These are phyloP conservation scores for Hydrotaea diabolus DNA, from an alignment of 2,888 invertebrate genomes.

Conservation along the genomic window DNA sequence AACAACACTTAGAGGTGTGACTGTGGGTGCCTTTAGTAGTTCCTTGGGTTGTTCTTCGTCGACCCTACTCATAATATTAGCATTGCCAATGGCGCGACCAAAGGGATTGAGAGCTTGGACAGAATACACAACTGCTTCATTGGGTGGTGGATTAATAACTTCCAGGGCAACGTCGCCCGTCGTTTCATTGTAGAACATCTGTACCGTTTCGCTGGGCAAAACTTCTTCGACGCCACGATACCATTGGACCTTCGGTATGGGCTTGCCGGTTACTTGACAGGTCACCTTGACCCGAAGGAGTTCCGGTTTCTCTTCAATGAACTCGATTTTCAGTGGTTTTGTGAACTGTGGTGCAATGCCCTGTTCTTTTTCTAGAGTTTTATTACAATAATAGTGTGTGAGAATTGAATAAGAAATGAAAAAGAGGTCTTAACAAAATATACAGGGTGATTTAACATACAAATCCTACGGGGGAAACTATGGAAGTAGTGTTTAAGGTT, in stretches of 20 bases:
- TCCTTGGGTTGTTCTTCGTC: conserved; percentile 77
- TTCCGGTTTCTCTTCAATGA: conserved; percentile 82
- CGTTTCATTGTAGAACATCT: conserved; percentile 83
- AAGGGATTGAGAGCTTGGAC: conserved; percentile 88
- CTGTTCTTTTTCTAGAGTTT: conserved; percentile 85
- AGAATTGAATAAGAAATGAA: conserved; percentile 54
- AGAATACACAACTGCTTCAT: conserved; percentile 86
- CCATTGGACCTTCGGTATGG: conserved; percentile 88
- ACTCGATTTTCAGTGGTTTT: conserved; percentile 85
- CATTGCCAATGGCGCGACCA: conserved; percentile 87
- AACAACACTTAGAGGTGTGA: conserved; percentile 89
- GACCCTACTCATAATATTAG: conserved; percentile 85
- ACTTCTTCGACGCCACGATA: conserved; percentile 85
- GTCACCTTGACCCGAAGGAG: conserved; percentile 84
- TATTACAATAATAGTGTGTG: conserved; percentile 63
- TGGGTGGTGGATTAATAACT: conserved; percentile 84
- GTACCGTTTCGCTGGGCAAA: conserved; percentile 82
- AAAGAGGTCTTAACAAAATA: conserved; percentile 27
- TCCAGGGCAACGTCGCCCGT: conserved; percentile 85
- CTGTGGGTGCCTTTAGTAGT: conserved; percentile 86
- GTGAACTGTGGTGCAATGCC: conserved; percentile 86
- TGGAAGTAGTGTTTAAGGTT: neutral
- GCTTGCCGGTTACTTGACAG: conserved; percentile 86
- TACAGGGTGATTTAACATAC: conserved; percentile 24
- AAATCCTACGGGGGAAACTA: conserved; percentile 35